Conservation (phyloP, 2,113 vertebrate species). For the Numida meleagris region DNA sequence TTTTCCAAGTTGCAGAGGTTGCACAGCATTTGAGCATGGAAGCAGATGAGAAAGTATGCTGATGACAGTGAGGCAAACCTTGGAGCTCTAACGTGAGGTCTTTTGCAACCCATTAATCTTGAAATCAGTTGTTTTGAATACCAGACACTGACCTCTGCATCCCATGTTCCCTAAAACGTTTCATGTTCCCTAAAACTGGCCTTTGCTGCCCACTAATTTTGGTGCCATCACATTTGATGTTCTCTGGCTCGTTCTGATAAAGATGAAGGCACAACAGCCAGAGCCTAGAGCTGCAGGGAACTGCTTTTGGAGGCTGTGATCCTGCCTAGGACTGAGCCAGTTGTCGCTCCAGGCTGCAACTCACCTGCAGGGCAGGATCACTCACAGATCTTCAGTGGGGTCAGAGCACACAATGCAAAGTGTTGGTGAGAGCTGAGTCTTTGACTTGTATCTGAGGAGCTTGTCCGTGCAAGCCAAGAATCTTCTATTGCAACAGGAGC, state of each 20-base stretch:
- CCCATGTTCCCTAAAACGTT: background rate
- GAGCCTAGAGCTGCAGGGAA: background rate
- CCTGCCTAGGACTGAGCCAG: background rate
- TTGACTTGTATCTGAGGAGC: background rate
- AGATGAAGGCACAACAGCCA: background rate
- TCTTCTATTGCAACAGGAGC: background rate
- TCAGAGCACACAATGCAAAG: background rate
- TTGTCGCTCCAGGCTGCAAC: background rate
- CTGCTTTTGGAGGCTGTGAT: background rate
- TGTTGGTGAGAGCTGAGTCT: background rate
- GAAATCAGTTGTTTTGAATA: background rate
- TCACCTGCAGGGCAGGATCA: background rate
- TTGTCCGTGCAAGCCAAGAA: background rate
- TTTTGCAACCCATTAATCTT: background rate
- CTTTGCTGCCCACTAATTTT: background rate
- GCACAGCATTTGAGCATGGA: fast-evolving
- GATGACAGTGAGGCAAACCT: background rate
- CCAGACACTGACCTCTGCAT: background rate
- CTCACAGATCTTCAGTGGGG: background rate
- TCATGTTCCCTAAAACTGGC: background rate
- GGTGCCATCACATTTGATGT: background rate
- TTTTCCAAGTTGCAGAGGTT: background rate
- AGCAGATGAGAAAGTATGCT: background rate
- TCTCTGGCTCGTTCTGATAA: background rate
- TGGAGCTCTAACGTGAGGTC: background rate